Evolutionary conservation across 2,888 invertebrate species (phyloP).

Genomic region (Seladonia tumulorum): DNA sequence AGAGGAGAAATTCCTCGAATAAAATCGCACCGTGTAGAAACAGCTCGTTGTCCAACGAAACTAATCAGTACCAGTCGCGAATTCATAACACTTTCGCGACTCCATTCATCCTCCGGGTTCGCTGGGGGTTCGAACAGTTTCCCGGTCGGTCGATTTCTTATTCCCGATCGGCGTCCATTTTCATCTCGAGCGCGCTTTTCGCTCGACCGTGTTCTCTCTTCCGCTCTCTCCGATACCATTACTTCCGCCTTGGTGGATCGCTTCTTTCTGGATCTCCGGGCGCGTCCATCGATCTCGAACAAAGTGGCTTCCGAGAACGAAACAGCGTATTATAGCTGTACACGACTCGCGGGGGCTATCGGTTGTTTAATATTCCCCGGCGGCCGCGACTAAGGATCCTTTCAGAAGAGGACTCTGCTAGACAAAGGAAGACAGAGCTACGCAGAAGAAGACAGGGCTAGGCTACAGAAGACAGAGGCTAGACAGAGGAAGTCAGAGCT

Average conservation of each 20-base stretch:
- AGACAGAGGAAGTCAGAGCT: no score
- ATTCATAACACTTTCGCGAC: not conserved
- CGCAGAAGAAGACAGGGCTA: no score
- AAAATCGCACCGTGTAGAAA: not conserved
- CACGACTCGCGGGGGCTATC: conserved; percentile 33
- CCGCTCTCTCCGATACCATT: conserved; percentile 34
- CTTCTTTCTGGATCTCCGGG: not conserved
- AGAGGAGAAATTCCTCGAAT: not conserved
- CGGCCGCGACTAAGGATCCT: conserved; percentile 14
- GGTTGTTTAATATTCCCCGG: conserved; percentile 61
- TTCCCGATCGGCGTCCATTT: not conserved
- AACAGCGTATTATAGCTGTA: conserved; percentile 44
- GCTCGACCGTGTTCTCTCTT: not conserved
- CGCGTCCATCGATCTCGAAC: conserved; percentile 50
- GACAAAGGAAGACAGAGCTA: not conserved
- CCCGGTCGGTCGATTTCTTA: conserved; percentile 16
- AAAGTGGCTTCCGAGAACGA: conserved; percentile 46
- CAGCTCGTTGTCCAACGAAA: not conserved
- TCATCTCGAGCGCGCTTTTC: conserved; percentile 2
- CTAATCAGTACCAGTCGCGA: not conserved
- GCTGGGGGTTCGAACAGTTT: not conserved
- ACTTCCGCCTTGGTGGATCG: conserved; percentile 44
- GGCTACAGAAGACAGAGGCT: no score
- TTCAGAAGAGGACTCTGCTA: not conserved
- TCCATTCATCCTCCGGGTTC: not conserved